Evolutionary conservation across 1,140 invertebrate genomes (phyloP).

Genomic region (Neocloeon triangulifer): DNA sequence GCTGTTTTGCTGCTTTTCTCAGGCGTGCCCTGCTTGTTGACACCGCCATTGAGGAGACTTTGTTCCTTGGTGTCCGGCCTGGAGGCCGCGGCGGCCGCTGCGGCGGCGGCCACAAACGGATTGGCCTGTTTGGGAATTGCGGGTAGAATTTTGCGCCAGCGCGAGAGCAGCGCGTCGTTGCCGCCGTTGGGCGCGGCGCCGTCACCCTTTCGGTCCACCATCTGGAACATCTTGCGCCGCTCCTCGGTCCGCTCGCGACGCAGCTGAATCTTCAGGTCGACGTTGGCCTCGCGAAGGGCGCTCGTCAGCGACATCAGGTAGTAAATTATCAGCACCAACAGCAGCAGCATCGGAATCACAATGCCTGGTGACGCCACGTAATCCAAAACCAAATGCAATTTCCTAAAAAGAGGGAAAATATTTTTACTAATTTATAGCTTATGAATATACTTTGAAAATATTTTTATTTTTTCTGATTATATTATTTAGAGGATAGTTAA

Average conservation of each 20-base stretch:
- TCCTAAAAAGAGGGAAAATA: no score
- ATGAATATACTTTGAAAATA: no score
- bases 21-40: constrained; percentile 4
- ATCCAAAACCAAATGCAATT: constrained; percentile 24
- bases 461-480: no score
- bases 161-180: constrained; percentile 31
- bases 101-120: constrained; percentile 3
- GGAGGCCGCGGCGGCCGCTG: constrained; percentile 1
- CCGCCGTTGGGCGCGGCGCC: constrained; percentile 23
- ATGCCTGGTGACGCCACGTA: constrained; percentile 86
- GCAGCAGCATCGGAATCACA: constrained; percentile 77
- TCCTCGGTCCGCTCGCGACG: constrained; percentile 78
- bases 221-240: constrained; percentile 75
- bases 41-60: constrained; percentile 20
- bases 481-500: no score
- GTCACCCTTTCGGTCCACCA: constrained; percentile 41
- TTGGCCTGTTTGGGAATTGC: constrained; percentile 14
- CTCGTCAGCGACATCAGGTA: constrained; percentile 79
- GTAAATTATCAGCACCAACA: constrained; percentile 83
- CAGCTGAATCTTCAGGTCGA: constrained; percentile 69
- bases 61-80: constrained; percentile 17
- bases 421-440: no score
- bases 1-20: constrained; percentile 8
- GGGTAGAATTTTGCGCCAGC: constrained; percentile 47
- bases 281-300: constrained; percentile 78